Conservation (phyloP, 2,888 invertebrate species). For the Ophion costatus region DNA sequence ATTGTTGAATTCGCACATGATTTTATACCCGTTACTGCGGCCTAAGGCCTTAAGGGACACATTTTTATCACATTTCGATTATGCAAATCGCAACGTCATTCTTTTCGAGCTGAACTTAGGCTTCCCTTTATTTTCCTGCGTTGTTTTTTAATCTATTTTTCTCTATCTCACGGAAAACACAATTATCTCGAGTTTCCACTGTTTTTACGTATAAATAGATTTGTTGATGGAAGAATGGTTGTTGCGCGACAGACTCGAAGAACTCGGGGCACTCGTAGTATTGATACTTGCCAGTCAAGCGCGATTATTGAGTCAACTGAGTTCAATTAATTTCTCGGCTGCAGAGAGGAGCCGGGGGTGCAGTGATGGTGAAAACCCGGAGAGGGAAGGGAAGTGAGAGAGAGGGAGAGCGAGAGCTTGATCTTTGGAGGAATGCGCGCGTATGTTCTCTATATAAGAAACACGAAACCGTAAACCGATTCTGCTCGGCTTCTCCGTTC, state of each 20-base stretch:
- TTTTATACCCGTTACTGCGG: too few relatives aligned
- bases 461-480: constrained; percentile 1
- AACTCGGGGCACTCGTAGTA: constrained; percentile 35
- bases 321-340: constrained; percentile 75
- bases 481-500: background rate
- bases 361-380: constrained; percentile 23
- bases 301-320: constrained; percentile 76
- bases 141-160: background rate
- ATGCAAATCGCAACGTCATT: background rate
- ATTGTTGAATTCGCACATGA: too few relatives aligned
- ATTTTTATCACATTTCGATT: background rate
- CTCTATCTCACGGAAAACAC: background rate
- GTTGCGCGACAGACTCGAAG: constrained; percentile 35
- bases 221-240: constrained; percentile 47
- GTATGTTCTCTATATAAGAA: background rate
- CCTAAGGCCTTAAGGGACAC: background rate
- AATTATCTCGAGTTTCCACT: background rate
- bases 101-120: background rate
- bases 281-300: constrained; percentile 69
- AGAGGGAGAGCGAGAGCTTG: constrained; percentile 8
- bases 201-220: constrained; percentile 21
- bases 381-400: background rate
- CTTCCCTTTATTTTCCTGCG: background rate
- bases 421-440: background rate
- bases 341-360: constrained; percentile 12